Base-by-base conservation (phyloP, 2,113 vertebrate species). In the Emydura subglobosa region DNA sequence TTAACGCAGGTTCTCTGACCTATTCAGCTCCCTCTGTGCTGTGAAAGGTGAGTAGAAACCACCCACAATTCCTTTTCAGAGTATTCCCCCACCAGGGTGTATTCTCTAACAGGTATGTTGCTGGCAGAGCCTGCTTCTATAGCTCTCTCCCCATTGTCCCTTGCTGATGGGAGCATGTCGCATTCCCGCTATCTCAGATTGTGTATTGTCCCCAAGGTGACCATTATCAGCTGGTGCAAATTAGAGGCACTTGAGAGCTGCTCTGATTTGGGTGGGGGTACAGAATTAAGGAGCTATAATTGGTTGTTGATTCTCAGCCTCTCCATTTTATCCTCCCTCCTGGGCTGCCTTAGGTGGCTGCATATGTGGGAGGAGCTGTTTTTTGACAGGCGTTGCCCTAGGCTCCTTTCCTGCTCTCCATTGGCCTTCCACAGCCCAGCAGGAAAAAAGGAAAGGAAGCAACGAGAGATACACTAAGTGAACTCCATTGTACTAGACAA, bases 161-260 rank as follows among this genome's bases (percentile, higher is more conserved):
- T 42, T 22, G 16, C 50, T 61, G 29, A 53, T 53, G 29, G 47
- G 53, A 76, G n/a, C 1, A 0, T 11, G 59, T 29, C 39, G 53
- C 9, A 42, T 3, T 13, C 8, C 0, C 0, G 10, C 51, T 34
- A 4, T 59, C 51, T 68, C 57, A 6, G 14, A 31, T 79, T 16
- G n/a, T 16, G 10, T 14, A 29, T n/a, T 25, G 51, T 88, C 65
- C 57, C 29, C 31, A 59, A 51, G 49, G 8, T 61, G 25, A 19
- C n/a, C 17, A 72, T n/a, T 0, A 1, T 47, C 49, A 22, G 5
- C 53, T 44, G 72, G 80, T 61, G 51, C 39, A 83, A 1, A n/a
- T 86, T 44, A 83, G 53, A 49, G 14, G 44, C 21, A 79, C 9
- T 50, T 2, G 21, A 39, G 44, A 54, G 83, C 47, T 74, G 74